Evolutionary conservation across 2,797 vertebrate species (phyloP).

Genomic region (Eurystomus glaucurus): DNA sequence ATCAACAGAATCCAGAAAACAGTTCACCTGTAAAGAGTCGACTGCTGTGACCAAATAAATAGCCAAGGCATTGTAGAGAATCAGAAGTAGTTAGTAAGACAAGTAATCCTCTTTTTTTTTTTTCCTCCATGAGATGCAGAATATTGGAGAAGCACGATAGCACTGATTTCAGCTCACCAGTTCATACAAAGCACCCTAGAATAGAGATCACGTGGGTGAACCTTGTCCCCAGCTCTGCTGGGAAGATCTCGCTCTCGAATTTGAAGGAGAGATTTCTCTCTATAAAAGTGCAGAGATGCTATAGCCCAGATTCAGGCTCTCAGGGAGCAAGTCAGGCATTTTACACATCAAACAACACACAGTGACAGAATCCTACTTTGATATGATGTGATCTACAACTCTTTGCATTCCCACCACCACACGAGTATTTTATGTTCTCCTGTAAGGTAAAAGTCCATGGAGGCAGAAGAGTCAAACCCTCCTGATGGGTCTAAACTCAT

Average conservation of each 20-base stretch:
- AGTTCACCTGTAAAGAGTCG: background rate
- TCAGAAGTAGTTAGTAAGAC: background rate
- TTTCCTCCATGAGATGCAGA: background rate
- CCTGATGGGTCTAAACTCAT: background rate
- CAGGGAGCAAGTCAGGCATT: background rate
- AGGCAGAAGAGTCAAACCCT: background rate
- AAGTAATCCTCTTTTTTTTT: background rate
- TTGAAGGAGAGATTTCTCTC: background rate
- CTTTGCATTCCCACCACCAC: background rate
- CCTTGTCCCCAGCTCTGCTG: background rate
- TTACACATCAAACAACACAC: background rate
- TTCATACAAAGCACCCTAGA: background rate
- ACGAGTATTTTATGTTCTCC: background rate
- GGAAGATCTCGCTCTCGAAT: background rate
- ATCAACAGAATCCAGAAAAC: background rate
- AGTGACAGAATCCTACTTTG: accelerated
- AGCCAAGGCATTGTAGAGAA: background rate
- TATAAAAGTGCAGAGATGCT: background rate
- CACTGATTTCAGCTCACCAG: background rate
- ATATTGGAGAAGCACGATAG: background rate
- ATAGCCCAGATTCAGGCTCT: background rate
- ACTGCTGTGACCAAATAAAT: background rate
- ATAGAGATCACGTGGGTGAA: accelerated
- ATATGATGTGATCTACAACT: background rate
- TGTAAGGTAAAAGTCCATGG: background rate